phyloP scores from a whole-genome alignment of 2,113 vertebrate species.

The Formicarius rufipectus region DNA sequence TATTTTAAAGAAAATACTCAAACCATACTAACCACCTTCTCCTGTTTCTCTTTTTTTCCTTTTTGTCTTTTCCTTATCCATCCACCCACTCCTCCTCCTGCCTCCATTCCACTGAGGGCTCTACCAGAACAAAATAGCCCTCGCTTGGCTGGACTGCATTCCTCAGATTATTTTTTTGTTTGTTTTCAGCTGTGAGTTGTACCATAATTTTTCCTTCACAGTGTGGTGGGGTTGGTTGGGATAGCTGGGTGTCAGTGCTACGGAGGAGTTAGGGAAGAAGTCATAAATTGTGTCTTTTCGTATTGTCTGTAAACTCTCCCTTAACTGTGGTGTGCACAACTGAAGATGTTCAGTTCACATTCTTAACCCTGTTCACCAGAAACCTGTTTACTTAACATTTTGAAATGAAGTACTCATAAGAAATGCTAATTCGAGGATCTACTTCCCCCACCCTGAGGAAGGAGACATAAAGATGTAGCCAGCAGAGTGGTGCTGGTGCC shows the following conservation, averaged over 20 bases:
- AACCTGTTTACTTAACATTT: rapidly evolving
- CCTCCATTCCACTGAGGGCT: neutral
- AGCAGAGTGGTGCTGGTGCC: neutral
- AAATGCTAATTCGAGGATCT: neutral
- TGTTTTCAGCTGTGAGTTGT: neutral
- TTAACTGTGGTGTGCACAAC: neutral
- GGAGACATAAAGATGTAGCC: neutral
- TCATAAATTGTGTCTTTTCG: neutral
- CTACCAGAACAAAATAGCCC: neutral
- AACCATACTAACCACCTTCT: neutral
- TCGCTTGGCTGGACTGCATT: neutral
- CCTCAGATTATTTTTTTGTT: neutral
- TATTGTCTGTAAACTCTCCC: rapidly evolving
- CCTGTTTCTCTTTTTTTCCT: neutral
- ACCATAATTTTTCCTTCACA: neutral
- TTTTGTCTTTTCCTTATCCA: neutral
- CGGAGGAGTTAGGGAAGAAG: neutral
- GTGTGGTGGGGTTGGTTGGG: neutral
- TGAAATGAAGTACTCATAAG: neutral
- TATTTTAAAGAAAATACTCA: neutral
- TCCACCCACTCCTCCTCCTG: neutral
- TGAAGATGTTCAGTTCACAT: neutral
- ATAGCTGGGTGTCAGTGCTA: neutral
- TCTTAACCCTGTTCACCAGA: neutral
- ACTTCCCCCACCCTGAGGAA: rapidly evolving